Percentiles rank a stretch among this genome's conserved stretches.
These are phyloP conservation scores for Festucalex cinctus DNA, from an alignment of 2,113 vertebrate genomes.

Conservation along the genomic window DNA sequence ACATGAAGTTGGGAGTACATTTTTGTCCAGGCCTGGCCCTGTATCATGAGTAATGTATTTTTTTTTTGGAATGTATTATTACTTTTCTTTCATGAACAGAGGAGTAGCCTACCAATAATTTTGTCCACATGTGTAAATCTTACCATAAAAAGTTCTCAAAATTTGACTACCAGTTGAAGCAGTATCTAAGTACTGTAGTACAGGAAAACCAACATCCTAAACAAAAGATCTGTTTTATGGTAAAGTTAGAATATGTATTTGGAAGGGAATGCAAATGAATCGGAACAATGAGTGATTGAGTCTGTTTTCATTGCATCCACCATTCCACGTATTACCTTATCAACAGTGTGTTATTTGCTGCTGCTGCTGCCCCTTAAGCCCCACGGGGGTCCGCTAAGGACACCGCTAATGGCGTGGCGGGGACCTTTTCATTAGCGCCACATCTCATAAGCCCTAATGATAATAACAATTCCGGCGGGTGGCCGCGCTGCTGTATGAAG, in stretches of 20 bases:
- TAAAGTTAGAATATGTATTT: too few relatives aligned
- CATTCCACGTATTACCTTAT: neutral
- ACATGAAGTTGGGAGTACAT: too few relatives aligned
- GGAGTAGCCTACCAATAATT: too few relatives aligned
- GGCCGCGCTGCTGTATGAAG: slow-evolving; percentile 33
- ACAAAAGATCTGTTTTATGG: too few relatives aligned
- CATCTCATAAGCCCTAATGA: slow-evolving; percentile 43
- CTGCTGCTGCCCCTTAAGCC: neutral
- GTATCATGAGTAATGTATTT: too few relatives aligned
- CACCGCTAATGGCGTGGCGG: slow-evolving; percentile 31
- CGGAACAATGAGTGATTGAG: neutral
- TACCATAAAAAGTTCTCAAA: neutral
- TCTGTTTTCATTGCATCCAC: neutral
- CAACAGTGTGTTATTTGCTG: neutral
- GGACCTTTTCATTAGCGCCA: slow-evolving; percentile 47
- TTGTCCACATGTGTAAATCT: too few relatives aligned
- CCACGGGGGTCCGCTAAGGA: slow-evolving; percentile 33
- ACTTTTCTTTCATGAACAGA: too few relatives aligned
- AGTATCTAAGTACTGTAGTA: too few relatives aligned
- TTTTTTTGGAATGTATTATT: too few relatives aligned
- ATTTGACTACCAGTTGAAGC: neutral
- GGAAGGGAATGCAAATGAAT: too few relatives aligned
- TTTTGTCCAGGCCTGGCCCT: too few relatives aligned
- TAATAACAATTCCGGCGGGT: slow-evolving; percentile 23
- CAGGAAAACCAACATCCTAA: too few relatives aligned